Evolutionary conservation across 1,140 invertebrate genomes (phyloP).

Genomic region (Apolygus lucorum): DNA sequence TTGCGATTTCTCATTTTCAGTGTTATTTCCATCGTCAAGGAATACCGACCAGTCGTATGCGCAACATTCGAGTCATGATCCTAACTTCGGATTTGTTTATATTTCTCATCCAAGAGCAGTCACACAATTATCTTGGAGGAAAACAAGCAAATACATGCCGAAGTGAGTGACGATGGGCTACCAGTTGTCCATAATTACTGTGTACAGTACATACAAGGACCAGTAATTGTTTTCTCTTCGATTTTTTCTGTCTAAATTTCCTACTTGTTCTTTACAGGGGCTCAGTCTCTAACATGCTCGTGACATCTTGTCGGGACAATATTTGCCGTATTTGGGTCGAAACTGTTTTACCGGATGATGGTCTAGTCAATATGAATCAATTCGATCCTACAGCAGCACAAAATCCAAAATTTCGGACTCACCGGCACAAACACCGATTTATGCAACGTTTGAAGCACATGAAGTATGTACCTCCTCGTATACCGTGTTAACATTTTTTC

Average conservation of each 20-base stretch:
- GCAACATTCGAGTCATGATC: constrained; percentile 39
- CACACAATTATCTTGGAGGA: constrained; percentile 92
- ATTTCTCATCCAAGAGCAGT: constrained; percentile 92
- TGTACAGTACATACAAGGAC: too few relatives aligned
- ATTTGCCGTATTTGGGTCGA: constrained; percentile 98
- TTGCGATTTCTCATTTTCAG: too few relatives aligned
- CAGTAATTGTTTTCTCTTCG: too few relatives aligned
- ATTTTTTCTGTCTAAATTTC: not conserved
- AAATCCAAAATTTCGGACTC: constrained; percentile 77
- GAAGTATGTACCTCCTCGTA: constrained; percentile 52
- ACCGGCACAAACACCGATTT: constrained; percentile 90
- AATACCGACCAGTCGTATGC: constrained; percentile 44
- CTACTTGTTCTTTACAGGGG: constrained; percentile 53
- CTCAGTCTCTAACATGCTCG: constrained; percentile 93
- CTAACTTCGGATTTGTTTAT: constrained; percentile 88
- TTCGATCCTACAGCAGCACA: constrained; percentile 65
- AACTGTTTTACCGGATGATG: constrained; percentile 92
- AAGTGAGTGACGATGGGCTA: too few relatives aligned
- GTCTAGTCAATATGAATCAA: constrained; percentile 77
- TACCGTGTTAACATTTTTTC: not conserved
- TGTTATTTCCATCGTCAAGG: constrained; percentile 55
- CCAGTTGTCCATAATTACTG: too few relatives aligned
- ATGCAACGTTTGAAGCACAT: constrained; percentile 94
- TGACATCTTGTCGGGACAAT: constrained; percentile 96
- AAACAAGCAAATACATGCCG: constrained; percentile 98